phyloP scores from a whole-genome alignment of 2,888 invertebrate genomes.

The Altica lythri region DNA sequence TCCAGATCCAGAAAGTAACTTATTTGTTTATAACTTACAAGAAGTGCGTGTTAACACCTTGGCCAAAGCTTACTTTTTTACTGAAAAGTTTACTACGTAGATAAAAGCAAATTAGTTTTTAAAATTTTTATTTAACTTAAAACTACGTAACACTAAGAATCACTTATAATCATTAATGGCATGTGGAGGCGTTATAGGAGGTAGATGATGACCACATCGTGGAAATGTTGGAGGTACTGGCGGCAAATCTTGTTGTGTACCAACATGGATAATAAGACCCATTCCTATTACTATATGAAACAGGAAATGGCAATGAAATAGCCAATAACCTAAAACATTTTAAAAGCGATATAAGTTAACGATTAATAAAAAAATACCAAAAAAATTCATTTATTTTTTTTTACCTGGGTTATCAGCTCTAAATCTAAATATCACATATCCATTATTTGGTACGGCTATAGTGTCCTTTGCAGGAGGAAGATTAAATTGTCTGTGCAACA shows the following conservation, averaged over 20 bases:
- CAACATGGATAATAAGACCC: constrained; percentile 84
- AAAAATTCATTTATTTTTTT: neutral
- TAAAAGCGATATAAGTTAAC: neutral
- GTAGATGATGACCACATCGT: constrained; percentile 72
- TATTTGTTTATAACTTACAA: too few relatives aligned
- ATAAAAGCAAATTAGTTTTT: too few relatives aligned
- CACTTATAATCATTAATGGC: constrained; percentile 14
- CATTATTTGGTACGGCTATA: constrained; percentile 85
- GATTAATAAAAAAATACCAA: neutral
- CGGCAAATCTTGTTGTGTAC: constrained; percentile 75
- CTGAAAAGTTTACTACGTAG: too few relatives aligned
- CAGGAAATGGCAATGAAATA: constrained; percentile 91
- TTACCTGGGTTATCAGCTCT: constrained; percentile 86
- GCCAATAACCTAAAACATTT: constrained; percentile 71
- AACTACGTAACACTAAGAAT: constrained; percentile 3
- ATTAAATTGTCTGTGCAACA: constrained; percentile 74
- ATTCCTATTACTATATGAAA: constrained; percentile 91
- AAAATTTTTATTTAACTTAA: too few relatives aligned
- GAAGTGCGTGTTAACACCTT: too few relatives aligned
- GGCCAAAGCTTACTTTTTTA: too few relatives aligned
- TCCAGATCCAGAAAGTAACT: too few relatives aligned
- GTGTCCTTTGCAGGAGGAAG: constrained; percentile 84
- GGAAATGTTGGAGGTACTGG: constrained; percentile 78
- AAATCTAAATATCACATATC: constrained; percentile 83
- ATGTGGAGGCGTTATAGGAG: constrained; percentile 60